Conservation (phyloP, 2,113 vertebrate genomes). For the Microtus oregoni region DNA sequence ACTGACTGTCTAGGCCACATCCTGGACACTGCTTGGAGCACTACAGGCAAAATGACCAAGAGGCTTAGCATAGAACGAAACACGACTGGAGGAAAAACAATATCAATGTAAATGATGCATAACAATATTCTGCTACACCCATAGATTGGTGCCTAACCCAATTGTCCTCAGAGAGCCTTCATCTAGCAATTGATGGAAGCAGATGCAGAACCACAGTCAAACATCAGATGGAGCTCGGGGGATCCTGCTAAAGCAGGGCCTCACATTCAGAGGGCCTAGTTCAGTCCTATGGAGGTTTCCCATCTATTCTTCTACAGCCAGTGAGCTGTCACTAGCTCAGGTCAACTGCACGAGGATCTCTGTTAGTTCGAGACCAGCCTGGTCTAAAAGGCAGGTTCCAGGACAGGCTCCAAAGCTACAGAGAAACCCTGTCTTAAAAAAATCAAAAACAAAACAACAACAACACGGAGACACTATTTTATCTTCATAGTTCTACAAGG, state of each 20-base stretch:
- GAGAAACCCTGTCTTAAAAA: too few relatives aligned
- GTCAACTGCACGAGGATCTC: too few relatives aligned
- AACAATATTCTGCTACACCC: background rate
- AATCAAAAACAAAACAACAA: too few relatives aligned
- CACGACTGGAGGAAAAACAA: background rate
- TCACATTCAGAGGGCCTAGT: too few relatives aligned
- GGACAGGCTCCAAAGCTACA: too few relatives aligned
- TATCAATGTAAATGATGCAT: background rate
- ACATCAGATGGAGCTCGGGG: background rate
- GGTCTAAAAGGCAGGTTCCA: too few relatives aligned
- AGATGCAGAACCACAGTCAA: too few relatives aligned
- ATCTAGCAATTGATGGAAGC: background rate
- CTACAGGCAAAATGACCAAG: background rate
- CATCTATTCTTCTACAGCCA: too few relatives aligned
- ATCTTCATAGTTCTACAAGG: conserved; percentile 85
- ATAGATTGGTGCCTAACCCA: background rate
- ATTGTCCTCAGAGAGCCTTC: background rate
- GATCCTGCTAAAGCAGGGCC: background rate
- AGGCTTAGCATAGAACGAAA: background rate
- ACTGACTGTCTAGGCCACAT: background rate
- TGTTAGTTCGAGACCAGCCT: too few relatives aligned
- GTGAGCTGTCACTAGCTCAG: too few relatives aligned
- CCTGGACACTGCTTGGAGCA: background rate
- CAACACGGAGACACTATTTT: conserved; percentile 35
- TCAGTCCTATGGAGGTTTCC: too few relatives aligned